Evolutionary conservation across 2,113 vertebrate species (phyloP), one percentile per base, ranked within the genome.

Genomic region (Trematomus loennbergii): DNA sequence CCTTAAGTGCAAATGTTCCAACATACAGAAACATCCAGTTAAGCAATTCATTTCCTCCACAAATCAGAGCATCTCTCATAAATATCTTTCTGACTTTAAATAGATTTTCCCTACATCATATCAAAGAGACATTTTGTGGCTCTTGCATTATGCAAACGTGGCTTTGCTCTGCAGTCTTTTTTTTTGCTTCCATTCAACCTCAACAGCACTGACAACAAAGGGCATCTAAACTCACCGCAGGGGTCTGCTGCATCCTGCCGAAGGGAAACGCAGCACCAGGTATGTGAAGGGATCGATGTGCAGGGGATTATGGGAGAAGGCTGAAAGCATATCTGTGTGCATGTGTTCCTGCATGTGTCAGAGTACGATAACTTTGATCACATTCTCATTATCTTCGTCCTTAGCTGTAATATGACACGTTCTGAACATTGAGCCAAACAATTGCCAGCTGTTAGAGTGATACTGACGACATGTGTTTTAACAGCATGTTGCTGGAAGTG

Each of bases 191-290:
- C 16, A 15, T 74, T 43, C 65, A 67, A 87, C 75, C 61, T 79
- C 77, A 72, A 74, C 13, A 52, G 53, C 72, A 36, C 58, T 59
- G 73, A 84, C 79, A 86, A 82, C 73, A 84, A 82, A 84, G 81
- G 80, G 62, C 87, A 90, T 91, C 88, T 90, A 82, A 88, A 85
- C 59, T 73, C 84, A 66, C 89, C 77, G 33, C 73, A 53, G 89
- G 91, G 80, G 49, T 80, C 64, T 12, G 20, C 68, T 60, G 78
- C 82, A 69, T 84, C 63, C 68, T 65, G 70, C 80, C 76, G 69
- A 74, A 87, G 57, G 68, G 50, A 87, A 78, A 60, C 33, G 20
- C 36, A 75, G 36, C 12, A 57, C 13, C 43, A 33, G 67, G 22
- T 55, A 55, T 9, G 4, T 9, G 4, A 73, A 57, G 72, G 57